Evolutionary conservation across 2,113 vertebrate genomes (phyloP).

Genomic region (Sula dactylatra): DNA sequence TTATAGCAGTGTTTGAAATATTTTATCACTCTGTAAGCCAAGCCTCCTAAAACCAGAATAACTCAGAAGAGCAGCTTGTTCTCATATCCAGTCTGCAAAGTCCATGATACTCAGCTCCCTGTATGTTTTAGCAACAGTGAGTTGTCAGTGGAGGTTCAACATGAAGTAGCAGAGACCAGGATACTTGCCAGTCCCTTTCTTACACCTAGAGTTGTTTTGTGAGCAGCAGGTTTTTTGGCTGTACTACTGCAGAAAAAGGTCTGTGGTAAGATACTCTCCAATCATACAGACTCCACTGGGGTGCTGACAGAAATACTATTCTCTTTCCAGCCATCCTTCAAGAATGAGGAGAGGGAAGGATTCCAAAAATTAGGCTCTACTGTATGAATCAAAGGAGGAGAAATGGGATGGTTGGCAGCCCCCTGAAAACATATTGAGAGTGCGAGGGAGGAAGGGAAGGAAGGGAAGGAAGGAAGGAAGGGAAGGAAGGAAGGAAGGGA

Average conservation of each 20-base stretch:
- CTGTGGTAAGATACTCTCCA: not conserved
- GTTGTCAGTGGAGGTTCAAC: not conserved
- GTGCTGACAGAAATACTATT: not conserved
- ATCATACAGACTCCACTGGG: not conserved
- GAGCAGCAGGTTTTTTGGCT: not conserved
- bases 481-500: not conserved
- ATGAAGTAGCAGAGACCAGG: not conserved
- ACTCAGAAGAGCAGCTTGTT: not conserved
- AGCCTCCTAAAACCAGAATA: not conserved
- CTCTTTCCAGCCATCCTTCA: not conserved
- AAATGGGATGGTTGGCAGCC: not conserved
- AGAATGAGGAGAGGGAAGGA: not conserved
- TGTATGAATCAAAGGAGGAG: not conserved
- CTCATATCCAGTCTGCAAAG: not conserved
- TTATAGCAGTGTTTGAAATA: not conserved
- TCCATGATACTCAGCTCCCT: not conserved
- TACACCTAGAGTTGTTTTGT: not conserved
- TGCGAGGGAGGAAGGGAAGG: not conserved
- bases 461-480: not conserved
- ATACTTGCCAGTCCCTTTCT: not conserved
- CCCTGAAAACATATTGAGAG: not conserved
- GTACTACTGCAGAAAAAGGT: not conserved
- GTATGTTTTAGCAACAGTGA: not conserved
- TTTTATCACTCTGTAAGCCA: not conserved
- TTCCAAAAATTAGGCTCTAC: not conserved